These are phyloP conservation scores for Paramormyrops kingsleyae DNA, from an alignment of 2,113 vertebrate genomes.

Conservation along the genomic window DNA sequence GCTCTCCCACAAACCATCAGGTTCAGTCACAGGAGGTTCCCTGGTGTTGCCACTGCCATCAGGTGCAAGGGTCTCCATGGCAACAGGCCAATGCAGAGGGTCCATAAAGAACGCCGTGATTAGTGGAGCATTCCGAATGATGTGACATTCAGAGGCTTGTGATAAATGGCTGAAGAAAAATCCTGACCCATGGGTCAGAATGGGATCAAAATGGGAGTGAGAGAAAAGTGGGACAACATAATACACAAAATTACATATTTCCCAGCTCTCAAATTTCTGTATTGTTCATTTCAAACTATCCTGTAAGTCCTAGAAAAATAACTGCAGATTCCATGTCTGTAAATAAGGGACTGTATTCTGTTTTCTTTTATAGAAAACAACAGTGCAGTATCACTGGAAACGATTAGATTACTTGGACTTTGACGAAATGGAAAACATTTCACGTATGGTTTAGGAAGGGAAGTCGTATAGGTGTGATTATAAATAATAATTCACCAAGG, in stretches of 20 bases:
- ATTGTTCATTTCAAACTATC: background rate
- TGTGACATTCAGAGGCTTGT: background rate
- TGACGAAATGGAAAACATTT: background rate
- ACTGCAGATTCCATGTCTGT: background rate
- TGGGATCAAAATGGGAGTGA: background rate
- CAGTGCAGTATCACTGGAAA: background rate
- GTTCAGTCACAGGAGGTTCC: background rate
- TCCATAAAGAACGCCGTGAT: background rate
- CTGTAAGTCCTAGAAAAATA: background rate
- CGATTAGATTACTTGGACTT: background rate
- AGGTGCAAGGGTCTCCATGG: slow-evolving; percentile 17
- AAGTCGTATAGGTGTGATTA: background rate
- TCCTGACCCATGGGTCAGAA: background rate
- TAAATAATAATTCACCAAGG: background rate
- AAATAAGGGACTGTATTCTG: background rate
- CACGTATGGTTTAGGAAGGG: background rate
- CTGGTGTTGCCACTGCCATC: background rate
- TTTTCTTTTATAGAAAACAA: background rate
- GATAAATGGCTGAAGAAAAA: background rate
- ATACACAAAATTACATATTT: too few relatives aligned
- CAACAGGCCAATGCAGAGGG: slow-evolving; percentile 13
- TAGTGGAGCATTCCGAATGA: background rate
- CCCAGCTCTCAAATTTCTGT: background rate
- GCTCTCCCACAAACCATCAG: background rate
- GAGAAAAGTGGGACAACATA: background rate